Conservation (phyloP, 2,113 vertebrate species). For the Echinops telfairi region DNA sequence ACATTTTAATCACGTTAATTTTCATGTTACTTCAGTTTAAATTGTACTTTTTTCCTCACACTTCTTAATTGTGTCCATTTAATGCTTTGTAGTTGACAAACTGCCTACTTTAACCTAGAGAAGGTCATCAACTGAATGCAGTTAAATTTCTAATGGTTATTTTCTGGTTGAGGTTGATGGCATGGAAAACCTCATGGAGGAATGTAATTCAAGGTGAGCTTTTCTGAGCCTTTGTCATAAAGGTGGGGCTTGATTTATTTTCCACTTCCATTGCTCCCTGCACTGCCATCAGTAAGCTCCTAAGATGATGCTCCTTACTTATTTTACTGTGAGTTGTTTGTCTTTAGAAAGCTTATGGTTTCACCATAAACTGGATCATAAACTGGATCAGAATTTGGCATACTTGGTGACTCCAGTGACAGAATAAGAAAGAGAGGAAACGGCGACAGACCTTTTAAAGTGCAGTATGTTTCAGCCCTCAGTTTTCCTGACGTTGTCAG, state of each 20-base stretch:
- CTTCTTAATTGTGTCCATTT: constrained; percentile 70
- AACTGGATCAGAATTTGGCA: constrained; percentile 35
- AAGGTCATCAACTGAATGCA: constrained; percentile 61
- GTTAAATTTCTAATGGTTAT: constrained; percentile 65
- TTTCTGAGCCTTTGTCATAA: constrained; percentile 58
- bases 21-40: constrained; percentile 52
- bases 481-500: not conserved
- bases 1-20: constrained; percentile 19
- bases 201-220: constrained; percentile 68
- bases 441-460: constrained; percentile 15
- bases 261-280: constrained; percentile 2
- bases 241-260: constrained; percentile 22
- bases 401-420: constrained; percentile 5
- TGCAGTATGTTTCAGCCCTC: not conserved
- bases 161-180: constrained; percentile 69
- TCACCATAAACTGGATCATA: constrained; percentile 8
- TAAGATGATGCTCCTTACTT: constrained; percentile 2
- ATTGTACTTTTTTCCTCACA: constrained; percentile 36
- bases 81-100: constrained; percentile 73
- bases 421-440: constrained; percentile 37
- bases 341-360: constrained; percentile 38
- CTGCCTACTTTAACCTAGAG: constrained; percentile 72
- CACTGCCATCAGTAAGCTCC: constrained; percentile 15
- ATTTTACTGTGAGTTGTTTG: constrained; percentile 27
- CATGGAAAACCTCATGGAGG: constrained; percentile 58